These are phyloP conservation scores for Craseonycteris thonglongyai DNA, from an alignment of 2,113 vertebrate species.

Conservation along the genomic window DNA sequence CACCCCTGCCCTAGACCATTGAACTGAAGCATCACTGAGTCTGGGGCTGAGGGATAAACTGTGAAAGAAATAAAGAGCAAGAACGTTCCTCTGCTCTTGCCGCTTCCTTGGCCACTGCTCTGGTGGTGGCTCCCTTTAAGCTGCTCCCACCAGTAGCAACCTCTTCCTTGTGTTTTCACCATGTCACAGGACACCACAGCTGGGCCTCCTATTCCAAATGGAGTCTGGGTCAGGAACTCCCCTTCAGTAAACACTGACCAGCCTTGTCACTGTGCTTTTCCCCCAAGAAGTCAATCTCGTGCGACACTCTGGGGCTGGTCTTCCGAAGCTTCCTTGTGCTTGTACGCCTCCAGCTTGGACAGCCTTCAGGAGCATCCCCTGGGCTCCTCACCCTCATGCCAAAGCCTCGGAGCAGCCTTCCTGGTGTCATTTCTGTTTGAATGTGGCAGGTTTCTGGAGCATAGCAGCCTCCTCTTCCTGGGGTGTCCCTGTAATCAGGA, in stretches of 20 bases:
- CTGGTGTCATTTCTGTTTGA: background rate
- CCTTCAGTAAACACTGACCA: background rate
- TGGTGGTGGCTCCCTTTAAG: no score
- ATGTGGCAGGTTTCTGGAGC: no score
- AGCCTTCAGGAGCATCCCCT: background rate
- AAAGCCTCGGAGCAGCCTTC: background rate
- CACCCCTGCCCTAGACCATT: no score
- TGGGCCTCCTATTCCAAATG: background rate
- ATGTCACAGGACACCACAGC: background rate
- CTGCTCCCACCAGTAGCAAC: background rate
- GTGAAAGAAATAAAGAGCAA: background rate
- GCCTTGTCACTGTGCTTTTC: background rate
- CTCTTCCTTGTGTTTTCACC: background rate
- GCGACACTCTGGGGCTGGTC: background rate
- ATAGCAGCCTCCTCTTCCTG: background rate
- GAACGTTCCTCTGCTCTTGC: background rate
- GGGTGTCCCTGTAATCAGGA: background rate
- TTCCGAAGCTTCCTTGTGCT: background rate
- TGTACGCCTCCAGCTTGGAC: accelerated
- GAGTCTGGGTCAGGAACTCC: background rate
- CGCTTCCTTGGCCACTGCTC: background rate
- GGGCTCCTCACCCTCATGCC: background rate
- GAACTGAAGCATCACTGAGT: background rate
- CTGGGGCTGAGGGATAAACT: accelerated
- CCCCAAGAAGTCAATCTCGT: background rate